Percentiles rank a stretch among this genome's conserved stretches.
Conservation (phyloP, 1,140 invertebrate genomes). For the Apolygus lucorum region DNA sequence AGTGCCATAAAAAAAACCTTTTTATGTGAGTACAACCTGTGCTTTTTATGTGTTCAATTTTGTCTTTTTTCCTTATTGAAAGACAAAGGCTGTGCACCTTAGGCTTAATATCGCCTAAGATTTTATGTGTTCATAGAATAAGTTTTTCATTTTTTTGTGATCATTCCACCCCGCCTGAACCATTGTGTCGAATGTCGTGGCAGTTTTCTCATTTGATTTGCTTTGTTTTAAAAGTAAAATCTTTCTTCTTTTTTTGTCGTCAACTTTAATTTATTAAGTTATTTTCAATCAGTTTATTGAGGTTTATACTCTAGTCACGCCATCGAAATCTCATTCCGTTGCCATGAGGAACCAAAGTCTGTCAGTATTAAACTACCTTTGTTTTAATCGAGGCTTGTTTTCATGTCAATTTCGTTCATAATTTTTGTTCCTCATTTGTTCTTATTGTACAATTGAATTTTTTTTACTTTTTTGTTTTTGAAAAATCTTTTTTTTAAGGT, state of each 20-base stretch:
- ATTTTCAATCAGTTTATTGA: neutral
- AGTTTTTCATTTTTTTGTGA: neutral
- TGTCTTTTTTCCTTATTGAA: neutral
- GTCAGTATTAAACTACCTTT: neutral
- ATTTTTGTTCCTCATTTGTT: neutral
- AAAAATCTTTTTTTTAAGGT: neutral
- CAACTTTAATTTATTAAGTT: neutral
- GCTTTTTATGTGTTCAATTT: neutral
- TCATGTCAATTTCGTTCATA: neutral
- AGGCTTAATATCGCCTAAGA: neutral
- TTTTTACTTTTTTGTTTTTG: neutral
- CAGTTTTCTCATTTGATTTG: too few relatives aligned
- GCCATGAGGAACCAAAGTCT: neutral
- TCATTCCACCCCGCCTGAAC: neutral
- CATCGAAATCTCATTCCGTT: neutral
- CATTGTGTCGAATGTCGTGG: too few relatives aligned
- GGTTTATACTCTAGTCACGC: neutral
- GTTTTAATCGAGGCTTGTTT: neutral
- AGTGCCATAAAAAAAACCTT: neutral
- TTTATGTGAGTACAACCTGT: neutral
- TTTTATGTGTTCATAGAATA: neutral
- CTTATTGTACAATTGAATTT: neutral
- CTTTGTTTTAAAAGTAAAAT: too few relatives aligned
- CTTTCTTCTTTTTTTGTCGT: neutral
- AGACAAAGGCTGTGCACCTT: neutral